Evolutionary conservation across 2,797 vertebrate species (phyloP), one percentile per base, ranked within the genome.

Genomic region (Antennarius maculatus): DNA sequence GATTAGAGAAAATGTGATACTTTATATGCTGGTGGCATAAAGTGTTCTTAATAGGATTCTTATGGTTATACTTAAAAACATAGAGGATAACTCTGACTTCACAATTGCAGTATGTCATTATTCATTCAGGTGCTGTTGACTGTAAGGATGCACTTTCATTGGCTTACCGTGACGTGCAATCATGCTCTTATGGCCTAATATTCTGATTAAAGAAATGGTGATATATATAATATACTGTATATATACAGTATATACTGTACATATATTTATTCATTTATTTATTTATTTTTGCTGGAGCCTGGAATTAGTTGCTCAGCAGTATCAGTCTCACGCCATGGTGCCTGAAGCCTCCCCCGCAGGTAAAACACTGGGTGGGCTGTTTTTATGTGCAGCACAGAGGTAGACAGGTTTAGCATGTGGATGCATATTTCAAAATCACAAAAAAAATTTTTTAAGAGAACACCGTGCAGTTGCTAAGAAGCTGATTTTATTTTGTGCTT

Each of bases 181-280:
- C 18, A 1, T 31, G 27, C 28, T 48, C 18, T 34, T 12, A 7
- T 42, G 23, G 46, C 5, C 0, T 65, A 43, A 48, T 67, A 27
- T 60, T 54, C 12, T 49, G 42, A 60, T 77, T 69, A 51, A 73
- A 67, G 54, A 76, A 51, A 59, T 57, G 63, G 39, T 69, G 55
- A 42, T 54, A 42, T 51, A 57, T 60, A 31, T 31, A 31, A 7
- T 31, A 3, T 31, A 31, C 31, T 34, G 1, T 34, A 34, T 34
- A 5, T 34, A 34, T 34, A 34, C 31, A 34, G 5, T 34, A 23
- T 34, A 5, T n/a, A n/a, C n/a, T n/a, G n/a, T n/a, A n/a, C n/a
- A 5, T 34, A 5, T 74, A 53, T 74, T 45, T 54, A 13, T 41
- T 51, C 64, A 50, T 54, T 18, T 37, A 55, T 69, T 49, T 41